Conservation (phyloP, 1,140 invertebrate species). For the Drosophila arawakana region DNA sequence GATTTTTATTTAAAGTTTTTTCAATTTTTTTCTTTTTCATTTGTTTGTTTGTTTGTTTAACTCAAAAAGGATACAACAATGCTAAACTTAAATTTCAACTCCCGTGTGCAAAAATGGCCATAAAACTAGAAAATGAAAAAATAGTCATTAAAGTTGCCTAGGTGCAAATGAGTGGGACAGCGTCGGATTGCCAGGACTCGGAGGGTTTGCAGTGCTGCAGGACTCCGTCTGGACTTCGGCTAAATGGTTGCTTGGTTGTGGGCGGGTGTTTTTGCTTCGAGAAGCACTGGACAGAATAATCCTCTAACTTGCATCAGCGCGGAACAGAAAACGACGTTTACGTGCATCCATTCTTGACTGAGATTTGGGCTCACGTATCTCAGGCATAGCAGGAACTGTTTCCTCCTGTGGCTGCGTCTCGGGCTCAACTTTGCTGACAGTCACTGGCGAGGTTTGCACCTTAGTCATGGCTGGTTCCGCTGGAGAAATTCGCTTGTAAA, state of each 20-base stretch:
- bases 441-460: slow-evolving; percentile 61
- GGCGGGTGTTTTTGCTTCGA: slow-evolving; percentile 21
- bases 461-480: slow-evolving; percentile 61
- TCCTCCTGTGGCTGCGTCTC: slow-evolving; percentile 24
- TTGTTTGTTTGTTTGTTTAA: slow-evolving; percentile 38
- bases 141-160: slow-evolving; percentile 61
- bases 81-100: slow-evolving; percentile 74
- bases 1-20: slow-evolving; percentile 50
- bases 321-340: slow-evolving; percentile 82
- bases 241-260: slow-evolving; percentile 38
- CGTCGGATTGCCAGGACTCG: slow-evolving; percentile 28
- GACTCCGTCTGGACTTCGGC: slow-evolving; percentile 18
- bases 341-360: slow-evolving; percentile 72
- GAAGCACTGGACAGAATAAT: slow-evolving; percentile 1
- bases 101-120: slow-evolving; percentile 59
- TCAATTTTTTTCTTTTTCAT: slow-evolving; percentile 43
- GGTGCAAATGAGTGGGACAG: slow-evolving; percentile 59
- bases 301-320: slow-evolving; percentile 75
- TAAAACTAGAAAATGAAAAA: slow-evolving; percentile 72
- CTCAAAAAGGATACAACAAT: slow-evolving; percentile 60
- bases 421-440: slow-evolving; percentile 56
- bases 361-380: slow-evolving; percentile 38
- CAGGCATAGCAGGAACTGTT: not conserved
- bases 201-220: slow-evolving; percentile 17
- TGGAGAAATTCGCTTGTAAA: slow-evolving; percentile 66